Evolutionary conservation across 2,797 vertebrate genomes (phyloP).

Genomic region (Semaprochilodus insignis): DNA sequence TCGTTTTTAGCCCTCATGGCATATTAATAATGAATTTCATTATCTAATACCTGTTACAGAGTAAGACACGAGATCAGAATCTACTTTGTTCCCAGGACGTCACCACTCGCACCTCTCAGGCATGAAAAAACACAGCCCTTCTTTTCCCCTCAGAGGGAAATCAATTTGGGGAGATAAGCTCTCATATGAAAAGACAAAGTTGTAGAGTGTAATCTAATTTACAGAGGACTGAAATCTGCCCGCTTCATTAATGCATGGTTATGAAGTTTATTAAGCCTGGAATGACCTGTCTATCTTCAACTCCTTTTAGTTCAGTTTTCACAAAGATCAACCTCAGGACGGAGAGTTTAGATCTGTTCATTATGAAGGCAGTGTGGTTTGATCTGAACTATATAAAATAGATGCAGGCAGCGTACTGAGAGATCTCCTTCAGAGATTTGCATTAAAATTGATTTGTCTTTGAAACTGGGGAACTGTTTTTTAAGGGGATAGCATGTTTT

Average conservation of each 20-base stretch:
- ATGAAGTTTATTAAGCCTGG: slow-evolving; percentile 27
- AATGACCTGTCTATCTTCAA: slow-evolving; percentile 21
- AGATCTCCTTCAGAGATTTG: neutral
- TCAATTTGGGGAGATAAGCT: slow-evolving; percentile 5
- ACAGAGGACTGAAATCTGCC: slow-evolving; percentile 33
- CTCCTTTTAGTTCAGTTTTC: slow-evolving; percentile 28
- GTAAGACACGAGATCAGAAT: neutral
- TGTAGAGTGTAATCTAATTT: slow-evolving; percentile 25
- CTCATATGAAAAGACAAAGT: slow-evolving; percentile 23
- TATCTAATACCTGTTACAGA: neutral
- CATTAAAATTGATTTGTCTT: neutral
- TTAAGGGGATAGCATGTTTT: neutral
- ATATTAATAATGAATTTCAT: slow-evolving; percentile 6
- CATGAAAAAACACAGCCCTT: neutral
- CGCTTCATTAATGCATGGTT: slow-evolving; percentile 8
- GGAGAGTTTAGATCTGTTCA: slow-evolving; percentile 16
- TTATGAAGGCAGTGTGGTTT: neutral
- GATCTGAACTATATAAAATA: neutral
- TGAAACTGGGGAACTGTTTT: neutral
- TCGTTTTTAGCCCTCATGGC: too few species aligned
- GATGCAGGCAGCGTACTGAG: neutral
- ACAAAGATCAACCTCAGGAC: slow-evolving; percentile 23
- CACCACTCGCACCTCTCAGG: slow-evolving; percentile 5
- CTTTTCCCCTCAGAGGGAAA: slow-evolving; percentile 19
- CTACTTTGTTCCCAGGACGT: slow-evolving; percentile 3